Base-by-base conservation (phyloP, 2,888 invertebrate species). In the Stegana nigrithorax region DNA sequence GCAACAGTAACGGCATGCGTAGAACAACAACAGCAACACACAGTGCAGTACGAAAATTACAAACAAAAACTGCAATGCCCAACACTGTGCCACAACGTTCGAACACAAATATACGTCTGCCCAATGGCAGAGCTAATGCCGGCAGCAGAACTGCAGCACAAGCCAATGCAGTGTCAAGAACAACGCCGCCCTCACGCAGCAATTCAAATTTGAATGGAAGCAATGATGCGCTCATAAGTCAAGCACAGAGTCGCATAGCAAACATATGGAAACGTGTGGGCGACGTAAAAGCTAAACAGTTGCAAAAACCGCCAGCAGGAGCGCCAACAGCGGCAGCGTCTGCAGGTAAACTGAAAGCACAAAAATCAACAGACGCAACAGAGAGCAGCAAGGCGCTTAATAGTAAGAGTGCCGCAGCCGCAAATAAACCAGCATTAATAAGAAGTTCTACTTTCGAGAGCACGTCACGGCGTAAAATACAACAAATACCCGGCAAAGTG, bases 401-500 rank as follows among this genome's bases (percentile, higher is more conserved):
- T 17, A 10, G 14, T 6, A 39, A n/a, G n/a, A n/a, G n/a, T n/a
- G n/a, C n/a, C n/a, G n/a, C n/a, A n/a, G n/a, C n/a, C n/a, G n/a
- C n/a, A n/a, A n/a, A n/a, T n/a, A 27, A 42, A 50, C 69, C 71
- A 6, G 68, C 75, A 62, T 67, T 84, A n/a, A 69, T 80, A 64
- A 81, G 85, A 27, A 84, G 85, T 65, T 83, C 85, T 29, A 84
- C 85, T n/a, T 84, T 85, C 60, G 84, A 84, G 63, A 84, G 81
- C 44, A 75, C 80, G 27, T 81, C 83, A n/a, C n/a, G n/a, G n/a
- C n/a, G 5, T 39, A 39, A 39, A 29, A 29, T 14, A 10, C 14
- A 39, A 39, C n/a, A 14, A n/a, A 14, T 39, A n/a, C 39, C 5
- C 39, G 5, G 17, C 14, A 5, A 12, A 17, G 14, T 17, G 39